Base-by-base conservation (phyloP, 2,888 invertebrate genomes). In the Melieria crassipennis region DNA sequence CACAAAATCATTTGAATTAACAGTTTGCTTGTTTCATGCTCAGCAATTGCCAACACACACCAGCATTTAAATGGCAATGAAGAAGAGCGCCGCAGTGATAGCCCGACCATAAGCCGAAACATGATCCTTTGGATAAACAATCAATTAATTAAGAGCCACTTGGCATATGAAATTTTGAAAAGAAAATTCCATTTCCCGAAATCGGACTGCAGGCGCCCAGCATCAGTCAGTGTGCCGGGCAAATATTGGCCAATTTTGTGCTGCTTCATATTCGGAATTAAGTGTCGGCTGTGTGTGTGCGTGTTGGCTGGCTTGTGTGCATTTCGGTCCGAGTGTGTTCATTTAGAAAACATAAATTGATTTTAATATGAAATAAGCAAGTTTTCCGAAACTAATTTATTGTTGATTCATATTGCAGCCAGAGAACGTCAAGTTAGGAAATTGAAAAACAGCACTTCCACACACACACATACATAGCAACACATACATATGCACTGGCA, bases 261-360 rank as follows among this genome's bases (percentile, higher is more conserved):
- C 45, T 43, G 42, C 13, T 62, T 62, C 47, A n/a, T 13, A n/a
- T 42, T 3, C 30, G 6, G 7, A 5, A 50, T 63, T 2, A 11
- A 43, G 58, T 58, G 58, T 67, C 10, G 16, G 52, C n/a, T n/a
- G n/a, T n/a, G n/a, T 30, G 9, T 16, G 45, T 60, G 42, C 7
- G 56, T 47, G 2, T 63, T 47, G 30, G 30, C 30, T 30, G 30
- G 30, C 30, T 30, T 30, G 30, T 30, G 30, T 30, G 30, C 30
- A 30, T 30, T 30, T 30, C 30, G 30, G 30, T 63, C 47, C 11
- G 48, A 48, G n/a, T 67, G 46, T n/a, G 67, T 52, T 52, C 48
- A 70, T 66, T 73, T 63, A 70, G 58, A 67, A 71, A 69, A 68
- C 68, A 71, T 73, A 74, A 70, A 72, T 72, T 72, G 68, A 67